Conservation (phyloP, 2,888 invertebrate species). For the Drosophila atripex region DNA sequence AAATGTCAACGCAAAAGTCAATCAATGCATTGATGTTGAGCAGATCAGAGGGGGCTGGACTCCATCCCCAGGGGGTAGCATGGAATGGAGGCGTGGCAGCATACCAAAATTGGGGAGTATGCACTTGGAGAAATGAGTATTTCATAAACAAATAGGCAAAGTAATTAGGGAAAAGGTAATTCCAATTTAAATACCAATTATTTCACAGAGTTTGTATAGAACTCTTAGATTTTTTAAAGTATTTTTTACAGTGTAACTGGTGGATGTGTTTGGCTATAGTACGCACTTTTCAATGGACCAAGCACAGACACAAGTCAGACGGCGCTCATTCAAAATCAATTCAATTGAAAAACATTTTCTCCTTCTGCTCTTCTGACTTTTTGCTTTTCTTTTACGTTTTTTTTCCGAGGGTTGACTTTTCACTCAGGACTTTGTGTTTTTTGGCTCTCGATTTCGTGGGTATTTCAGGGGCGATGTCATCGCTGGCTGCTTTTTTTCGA, state of each 20-base stretch:
- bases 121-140: slow-evolving; percentile 3
- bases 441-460: background rate
- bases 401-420: slow-evolving; percentile 35
- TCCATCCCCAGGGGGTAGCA: slow-evolving; percentile 4
- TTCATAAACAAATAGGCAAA: background rate
- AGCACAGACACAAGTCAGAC: slow-evolving; percentile 60
- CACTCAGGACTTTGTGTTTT: slow-evolving; percentile 22
- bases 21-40: slow-evolving; percentile 55
- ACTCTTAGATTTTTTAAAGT: background rate
- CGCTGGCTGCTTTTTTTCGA: slow-evolving; percentile 53
- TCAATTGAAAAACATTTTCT: slow-evolving; percentile 72
- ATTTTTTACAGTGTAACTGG: slow-evolving; percentile 3
- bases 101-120: slow-evolving; percentile 32
- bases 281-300: slow-evolving; percentile 74
- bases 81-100: slow-evolving; percentile 38
- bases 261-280: slow-evolving; percentile 8
- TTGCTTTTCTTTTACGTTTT: slow-evolving; percentile 22
- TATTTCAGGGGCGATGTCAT: slow-evolving; percentile 48
- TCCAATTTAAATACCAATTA: background rate
- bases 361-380: slow-evolving; percentile 1
- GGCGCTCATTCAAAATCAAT: slow-evolving; percentile 75
- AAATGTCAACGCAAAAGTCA: slow-evolving; percentile 77
- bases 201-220: background rate
- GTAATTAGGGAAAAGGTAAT: background rate
- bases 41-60: slow-evolving; percentile 4